A percentile compares a stretch with the other conserved stretches of the same genome.
Evolutionary conservation across 2,797 vertebrate species (phyloP).

Genomic region (Falco cherrug): DNA sequence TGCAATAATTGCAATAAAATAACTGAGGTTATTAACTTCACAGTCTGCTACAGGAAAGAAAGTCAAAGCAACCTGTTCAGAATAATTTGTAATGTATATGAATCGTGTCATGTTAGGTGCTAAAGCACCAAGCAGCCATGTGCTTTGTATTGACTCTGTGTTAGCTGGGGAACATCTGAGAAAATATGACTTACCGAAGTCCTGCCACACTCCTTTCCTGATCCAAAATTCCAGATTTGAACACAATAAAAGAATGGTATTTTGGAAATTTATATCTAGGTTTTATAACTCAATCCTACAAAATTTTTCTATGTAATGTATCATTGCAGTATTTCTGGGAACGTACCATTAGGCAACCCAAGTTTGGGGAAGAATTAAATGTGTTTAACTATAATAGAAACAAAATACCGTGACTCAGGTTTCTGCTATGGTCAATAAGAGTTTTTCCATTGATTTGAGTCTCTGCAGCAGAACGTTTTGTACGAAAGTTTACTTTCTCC

Average conservation of each 20-base stretch:
- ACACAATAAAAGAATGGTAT: neutral
- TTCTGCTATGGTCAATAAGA: neutral
- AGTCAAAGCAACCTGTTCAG: neutral
- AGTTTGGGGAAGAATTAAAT: neutral
- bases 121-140: neutral
- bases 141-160: neutral
- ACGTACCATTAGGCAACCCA: neutral
- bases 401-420: neutral
- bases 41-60: neutral
- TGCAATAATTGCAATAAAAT: neutral
- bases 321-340: neutral
- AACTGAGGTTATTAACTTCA: neutral
- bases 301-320: neutral
- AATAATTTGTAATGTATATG: neutral
- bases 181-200: neutral
- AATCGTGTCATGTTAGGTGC: neutral
- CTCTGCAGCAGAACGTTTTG: neutral
- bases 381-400: neutral
- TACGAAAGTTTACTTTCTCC: neutral
- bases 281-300: neutral
- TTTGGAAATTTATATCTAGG: neutral
- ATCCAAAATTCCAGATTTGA: neutral
- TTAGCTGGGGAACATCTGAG: neutral
- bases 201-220: neutral
- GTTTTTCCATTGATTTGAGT: neutral